Base-by-base conservation (phyloP, 2,888 invertebrate species). In the Nomada ruficornis region DNA sequence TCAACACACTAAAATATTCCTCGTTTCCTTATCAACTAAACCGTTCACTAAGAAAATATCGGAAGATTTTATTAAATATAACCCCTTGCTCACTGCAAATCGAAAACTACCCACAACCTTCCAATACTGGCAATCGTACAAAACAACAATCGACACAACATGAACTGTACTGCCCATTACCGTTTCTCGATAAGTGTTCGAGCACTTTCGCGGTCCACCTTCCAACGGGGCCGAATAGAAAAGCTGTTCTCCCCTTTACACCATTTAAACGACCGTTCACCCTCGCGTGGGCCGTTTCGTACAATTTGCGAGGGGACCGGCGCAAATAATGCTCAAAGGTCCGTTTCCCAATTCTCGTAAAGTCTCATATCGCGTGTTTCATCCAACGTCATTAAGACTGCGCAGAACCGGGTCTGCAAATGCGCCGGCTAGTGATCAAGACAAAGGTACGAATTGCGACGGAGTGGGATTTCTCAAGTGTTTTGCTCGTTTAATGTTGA, bases 401-500 rank as follows among this genome's bases (percentile, higher is more conserved):
- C 59, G 20, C 68, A 7, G 7, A 36, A n/a, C 47, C 11, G 10
- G 44, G 70, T 52, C 47, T 0, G n/a, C 26, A 63, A 82, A 52
- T 52, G n/a, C 2, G 26, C 26, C 26, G 26, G 26, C 10, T 18
- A 18, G 57, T 64, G 62, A 78, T 78, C 55, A 72, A 69, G 68
- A 72, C 70, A 65, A 36, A 57, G 62, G 59, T 13, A 55, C 29
- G 23, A 73, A 63, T 70, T 64, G 59, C 4, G 36, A 20, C 20
- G 13, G 20, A 20, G 20, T 44, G n/a, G 13, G 9, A 47, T 26
- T 59, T 60, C 65, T 26, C 70, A 2, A n/a, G 50, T 20, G 62
- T 67, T 52, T 20, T 47, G 59, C n/a, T 36, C 50, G 67, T 70
- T 71, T 78, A 44, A 72, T 73, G 55, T 67, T 57, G 72, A 60